Percentiles rank a stretch among this genome's conserved stretches.
Conservation (phyloP, 2,888 invertebrate species). For the Saturnia japonica region DNA sequence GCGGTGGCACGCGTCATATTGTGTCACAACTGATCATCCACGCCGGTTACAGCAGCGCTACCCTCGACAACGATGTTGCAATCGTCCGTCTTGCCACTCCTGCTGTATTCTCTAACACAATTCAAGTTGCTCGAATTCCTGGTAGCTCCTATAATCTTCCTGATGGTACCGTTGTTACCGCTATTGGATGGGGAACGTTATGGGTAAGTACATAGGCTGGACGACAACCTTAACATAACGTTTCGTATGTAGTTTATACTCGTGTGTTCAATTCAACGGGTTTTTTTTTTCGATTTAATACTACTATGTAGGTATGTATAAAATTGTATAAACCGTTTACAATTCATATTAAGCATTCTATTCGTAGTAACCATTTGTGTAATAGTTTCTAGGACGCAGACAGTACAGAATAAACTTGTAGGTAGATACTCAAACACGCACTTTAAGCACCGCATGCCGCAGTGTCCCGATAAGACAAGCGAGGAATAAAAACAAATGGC, state of each 20-base stretch:
- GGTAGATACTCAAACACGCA: no score
- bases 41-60: conserved; percentile 32
- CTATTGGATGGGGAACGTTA: conserved; percentile 52
- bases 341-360: neutral
- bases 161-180: conserved; percentile 35
- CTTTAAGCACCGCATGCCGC: no score
- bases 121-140: conserved; percentile 43
- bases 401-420: neutral
- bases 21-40: conserved; percentile 40
- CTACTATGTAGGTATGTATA: no score
- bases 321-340: no score
- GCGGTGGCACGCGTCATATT: conserved; percentile 38
- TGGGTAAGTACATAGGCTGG: conserved; percentile 37
- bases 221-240: no score
- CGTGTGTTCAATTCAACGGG: no score
- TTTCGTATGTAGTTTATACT: no score
- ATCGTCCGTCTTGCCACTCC: conserved; percentile 41
- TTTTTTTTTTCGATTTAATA: no score
- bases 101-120: conserved; percentile 29
- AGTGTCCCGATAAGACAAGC: no score
- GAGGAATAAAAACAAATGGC: no score
- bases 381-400: neutral
- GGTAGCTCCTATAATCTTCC: conserved; percentile 36
- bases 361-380: neutral
- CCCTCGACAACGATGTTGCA: conserved; percentile 48